Conservation (phyloP, 2,888 invertebrate species). For the Tenthredo livida region DNA sequence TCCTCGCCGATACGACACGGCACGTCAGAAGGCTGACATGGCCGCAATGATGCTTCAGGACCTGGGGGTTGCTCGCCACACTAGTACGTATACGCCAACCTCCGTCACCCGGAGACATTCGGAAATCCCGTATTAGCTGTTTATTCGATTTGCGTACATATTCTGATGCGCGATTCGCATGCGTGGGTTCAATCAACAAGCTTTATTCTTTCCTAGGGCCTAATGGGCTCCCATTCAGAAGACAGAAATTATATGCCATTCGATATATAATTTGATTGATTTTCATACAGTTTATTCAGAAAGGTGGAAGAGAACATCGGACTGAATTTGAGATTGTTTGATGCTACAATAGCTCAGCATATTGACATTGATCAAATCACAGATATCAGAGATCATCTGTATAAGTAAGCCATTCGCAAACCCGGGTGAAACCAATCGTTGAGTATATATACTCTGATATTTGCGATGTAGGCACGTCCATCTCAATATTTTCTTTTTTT, state of each 20-base stretch:
- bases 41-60: conserved; percentile 88
- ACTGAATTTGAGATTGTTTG: not conserved
- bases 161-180: not conserved
- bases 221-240: not conserved
- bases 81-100: conserved; percentile 31
- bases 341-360: not conserved
- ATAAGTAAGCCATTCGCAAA: not conserved
- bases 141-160: not conserved
- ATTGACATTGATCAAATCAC: not conserved
- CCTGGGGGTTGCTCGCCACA: conserved; percentile 84
- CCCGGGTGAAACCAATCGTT: not conserved
- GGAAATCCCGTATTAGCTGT: not conserved
- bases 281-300: not conserved
- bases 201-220: not conserved
- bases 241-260: not conserved
- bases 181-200: not conserved
- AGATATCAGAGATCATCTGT: not conserved
- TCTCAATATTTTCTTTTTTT: too few species aligned
- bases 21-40: conserved; percentile 89
- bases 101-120: not conserved
- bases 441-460: not conserved
- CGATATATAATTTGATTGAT: not conserved
- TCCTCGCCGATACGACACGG: conserved; percentile 86
- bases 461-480: not conserved
- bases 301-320: not conserved